phyloP scores from a whole-genome alignment of 2,113 vertebrate genomes.

The Rynchops niger region DNA sequence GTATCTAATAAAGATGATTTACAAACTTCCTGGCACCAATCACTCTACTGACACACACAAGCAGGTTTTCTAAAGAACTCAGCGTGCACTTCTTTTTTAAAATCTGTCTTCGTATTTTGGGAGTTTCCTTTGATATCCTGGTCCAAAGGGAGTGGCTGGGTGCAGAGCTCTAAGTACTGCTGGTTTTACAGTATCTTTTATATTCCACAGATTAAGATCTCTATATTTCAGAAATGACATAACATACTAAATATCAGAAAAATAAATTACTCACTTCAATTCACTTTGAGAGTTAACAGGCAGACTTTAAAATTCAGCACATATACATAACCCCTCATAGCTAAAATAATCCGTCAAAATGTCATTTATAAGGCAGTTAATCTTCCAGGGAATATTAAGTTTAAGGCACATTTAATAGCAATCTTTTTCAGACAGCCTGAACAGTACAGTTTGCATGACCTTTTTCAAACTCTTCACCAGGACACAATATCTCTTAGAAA shows the following conservation, averaged over 20 bases:
- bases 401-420: background rate
- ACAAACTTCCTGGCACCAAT: background rate
- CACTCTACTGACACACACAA: background rate
- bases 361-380: background rate
- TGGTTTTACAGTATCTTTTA: background rate
- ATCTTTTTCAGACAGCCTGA: background rate
- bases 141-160: background rate
- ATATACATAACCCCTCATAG: background rate
- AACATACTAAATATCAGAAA: background rate
- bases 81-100: background rate
- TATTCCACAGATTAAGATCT: background rate
- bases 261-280: conserved; percentile 14
- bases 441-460: background rate
- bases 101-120: background rate
- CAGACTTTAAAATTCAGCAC: conserved; percentile 8
- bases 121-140: background rate
- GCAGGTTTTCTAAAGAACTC: background rate
- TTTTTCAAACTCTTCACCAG: background rate
- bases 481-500: background rate
- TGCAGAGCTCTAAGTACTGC: background rate
- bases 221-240: background rate
- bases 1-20: background rate
- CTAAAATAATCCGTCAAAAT: conserved; percentile 31
- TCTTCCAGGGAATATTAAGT: conserved; percentile 12
- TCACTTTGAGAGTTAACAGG: background rate